phyloP scores from a whole-genome alignment of 2,113 vertebrate genomes.

The Rafetus swinhoei region DNA sequence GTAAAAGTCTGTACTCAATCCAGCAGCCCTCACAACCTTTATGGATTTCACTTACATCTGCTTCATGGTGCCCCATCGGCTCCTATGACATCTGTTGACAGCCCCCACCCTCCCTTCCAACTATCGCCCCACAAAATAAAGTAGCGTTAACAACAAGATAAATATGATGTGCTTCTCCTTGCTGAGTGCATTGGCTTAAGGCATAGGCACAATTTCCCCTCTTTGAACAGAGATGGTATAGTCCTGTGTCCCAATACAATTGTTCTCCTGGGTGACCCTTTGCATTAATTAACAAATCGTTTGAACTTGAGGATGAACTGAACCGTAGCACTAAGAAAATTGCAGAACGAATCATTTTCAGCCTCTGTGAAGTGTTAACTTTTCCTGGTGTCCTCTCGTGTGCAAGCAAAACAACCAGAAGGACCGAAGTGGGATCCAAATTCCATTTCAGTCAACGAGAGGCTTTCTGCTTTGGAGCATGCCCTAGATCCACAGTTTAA shows the following conservation, averaged over 20 bases:
- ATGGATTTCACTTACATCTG: conserved; percentile 38
- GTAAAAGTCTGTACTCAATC: conserved; percentile 39
- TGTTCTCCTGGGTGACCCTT: conserved; percentile 88
- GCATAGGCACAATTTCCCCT: conserved; percentile 95
- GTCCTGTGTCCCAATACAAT: conserved; percentile 87
- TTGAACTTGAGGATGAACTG: background rate
- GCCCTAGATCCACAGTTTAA: background rate
- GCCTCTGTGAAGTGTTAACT: background rate
- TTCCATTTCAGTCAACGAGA: background rate
- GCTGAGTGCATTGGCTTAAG: conserved; percentile 97
- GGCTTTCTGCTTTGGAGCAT: conserved; percentile 31
- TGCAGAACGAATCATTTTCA: background rate
- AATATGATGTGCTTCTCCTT: conserved; percentile 97
- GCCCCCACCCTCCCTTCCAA: conserved; percentile 23
- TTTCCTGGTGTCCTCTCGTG: background rate
- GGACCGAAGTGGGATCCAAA: conserved; percentile 8
- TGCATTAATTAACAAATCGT: conserved; percentile 68
- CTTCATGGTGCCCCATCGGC: conserved; percentile 45
- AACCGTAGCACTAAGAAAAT: conserved; percentile 23
- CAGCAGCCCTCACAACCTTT: conserved; percentile 38
- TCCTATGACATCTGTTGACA: conserved; percentile 35
- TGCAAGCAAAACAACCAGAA: conserved; percentile 17
- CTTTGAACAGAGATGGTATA: conserved; percentile 92
- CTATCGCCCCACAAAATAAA: conserved; percentile 73
- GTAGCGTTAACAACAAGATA: conserved; percentile 77